Conservation (phyloP, 2,888 invertebrate genomes). For the Magallana nippona region DNA sequence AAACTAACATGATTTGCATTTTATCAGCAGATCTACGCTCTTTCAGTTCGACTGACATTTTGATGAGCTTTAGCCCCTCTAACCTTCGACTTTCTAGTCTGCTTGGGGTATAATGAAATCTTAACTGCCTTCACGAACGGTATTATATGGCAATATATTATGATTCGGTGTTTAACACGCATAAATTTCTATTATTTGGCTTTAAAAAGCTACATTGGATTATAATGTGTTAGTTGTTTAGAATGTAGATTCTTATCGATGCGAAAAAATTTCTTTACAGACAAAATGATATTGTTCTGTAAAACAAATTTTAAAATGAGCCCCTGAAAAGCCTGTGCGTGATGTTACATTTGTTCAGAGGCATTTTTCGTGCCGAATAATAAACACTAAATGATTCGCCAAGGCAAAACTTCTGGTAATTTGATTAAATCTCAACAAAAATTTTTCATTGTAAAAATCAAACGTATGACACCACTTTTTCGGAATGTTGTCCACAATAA, state of each 20-base stretch:
- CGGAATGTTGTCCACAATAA: too few species aligned
- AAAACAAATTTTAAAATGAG: conserved; percentile 1
- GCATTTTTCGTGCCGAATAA: conserved; percentile 25
- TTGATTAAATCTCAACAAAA: too few species aligned
- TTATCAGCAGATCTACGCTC: conserved; percentile 27
- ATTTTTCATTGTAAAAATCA: too few species aligned
- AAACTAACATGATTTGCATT: conserved; percentile 18
- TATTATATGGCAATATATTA: conserved; percentile 24
- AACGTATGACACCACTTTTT: too few species aligned
- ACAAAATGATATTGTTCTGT: background rate
- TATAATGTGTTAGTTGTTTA: conserved; percentile 10
- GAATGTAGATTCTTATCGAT: conserved; percentile 17
- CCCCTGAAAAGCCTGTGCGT: background rate
- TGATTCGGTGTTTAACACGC: conserved; percentile 27
- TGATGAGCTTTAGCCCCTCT: conserved; percentile 15
- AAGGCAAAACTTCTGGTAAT: background rate
- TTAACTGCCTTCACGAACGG: conserved; percentile 20
- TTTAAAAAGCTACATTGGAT: conserved; percentile 31
- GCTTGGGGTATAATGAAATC: conserved; percentile 11
- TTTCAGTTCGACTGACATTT: conserved; percentile 23
- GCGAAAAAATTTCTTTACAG: background rate
- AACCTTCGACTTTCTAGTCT: conserved; percentile 6
- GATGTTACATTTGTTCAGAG: background rate
- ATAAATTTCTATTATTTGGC: conserved; percentile 28
- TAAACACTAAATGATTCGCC: conserved; percentile 5